phyloP scores from a whole-genome alignment of 2,888 invertebrate genomes.

The Drosophila formosana region DNA sequence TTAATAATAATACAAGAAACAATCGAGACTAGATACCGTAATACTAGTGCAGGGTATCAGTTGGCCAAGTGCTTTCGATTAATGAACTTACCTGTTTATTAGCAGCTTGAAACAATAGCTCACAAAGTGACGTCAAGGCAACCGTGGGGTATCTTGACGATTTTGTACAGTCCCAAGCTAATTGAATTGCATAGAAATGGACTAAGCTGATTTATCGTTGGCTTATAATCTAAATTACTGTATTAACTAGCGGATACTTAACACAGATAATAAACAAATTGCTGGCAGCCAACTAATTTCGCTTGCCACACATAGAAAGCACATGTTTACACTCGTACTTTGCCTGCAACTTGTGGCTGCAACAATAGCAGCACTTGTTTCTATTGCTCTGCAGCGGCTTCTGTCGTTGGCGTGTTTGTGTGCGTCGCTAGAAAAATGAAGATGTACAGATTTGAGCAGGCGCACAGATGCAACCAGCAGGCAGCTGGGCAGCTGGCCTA shows the following conservation, averaged over 20 bases:
- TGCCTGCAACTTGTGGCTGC: conserved; percentile 43
- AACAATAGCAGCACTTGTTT: conserved; percentile 23
- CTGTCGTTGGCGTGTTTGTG: conserved; percentile 16
- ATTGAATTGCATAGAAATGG: conserved; percentile 20
- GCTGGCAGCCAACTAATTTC: conserved; percentile 7
- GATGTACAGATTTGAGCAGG: conserved; percentile 82
- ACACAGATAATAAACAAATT: conserved; percentile 21
- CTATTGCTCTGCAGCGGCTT: conserved; percentile 13
- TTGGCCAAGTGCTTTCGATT: background rate
- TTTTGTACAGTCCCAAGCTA: conserved; percentile 29
- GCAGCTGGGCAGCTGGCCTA: conserved; percentile 45
- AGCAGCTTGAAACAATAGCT: conserved; percentile 25
- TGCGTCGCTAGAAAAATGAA: conserved; percentile 77
- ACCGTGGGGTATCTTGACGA: conserved; percentile 16
- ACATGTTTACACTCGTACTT: conserved; percentile 25
- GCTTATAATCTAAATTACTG: conserved; percentile 22
- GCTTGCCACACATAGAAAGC: conserved; percentile 41
- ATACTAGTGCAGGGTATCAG: conserved; percentile 18
- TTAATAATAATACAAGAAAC: background rate
- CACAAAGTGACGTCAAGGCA: conserved; percentile 39
- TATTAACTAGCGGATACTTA: conserved; percentile 34
- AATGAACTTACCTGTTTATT: conserved; percentile 19
- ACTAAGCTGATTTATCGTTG: conserved; percentile 22
- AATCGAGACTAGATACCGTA: background rate
- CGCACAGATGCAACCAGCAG: conserved; percentile 62